phyloP scores from a whole-genome alignment of 2,113 vertebrate species.

The Pteronura brasiliensis region DNA sequence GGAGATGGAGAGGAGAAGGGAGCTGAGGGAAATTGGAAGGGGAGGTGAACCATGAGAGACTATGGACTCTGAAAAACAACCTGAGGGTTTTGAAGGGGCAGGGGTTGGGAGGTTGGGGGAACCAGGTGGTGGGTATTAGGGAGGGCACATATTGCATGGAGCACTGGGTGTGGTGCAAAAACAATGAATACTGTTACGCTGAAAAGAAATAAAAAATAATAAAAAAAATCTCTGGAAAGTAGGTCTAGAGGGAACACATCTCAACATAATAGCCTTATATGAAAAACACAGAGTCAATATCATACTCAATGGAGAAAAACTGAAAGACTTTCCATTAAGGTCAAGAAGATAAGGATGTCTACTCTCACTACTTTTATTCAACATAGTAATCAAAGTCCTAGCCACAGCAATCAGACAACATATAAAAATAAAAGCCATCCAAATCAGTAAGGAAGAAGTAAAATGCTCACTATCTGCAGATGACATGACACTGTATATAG shows the following conservation, averaged over 20 bases:
- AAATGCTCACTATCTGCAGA: neutral
- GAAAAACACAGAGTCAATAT: neutral
- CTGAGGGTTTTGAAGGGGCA: too few species aligned
- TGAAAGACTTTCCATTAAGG: neutral
- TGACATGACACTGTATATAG: neutral
- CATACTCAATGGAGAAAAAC: neutral
- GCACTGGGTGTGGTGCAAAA: too few species aligned
- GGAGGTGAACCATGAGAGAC: too few species aligned
- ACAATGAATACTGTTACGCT: too few species aligned
- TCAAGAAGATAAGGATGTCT: neutral
- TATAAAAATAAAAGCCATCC: neutral
- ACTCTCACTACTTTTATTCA: neutral
- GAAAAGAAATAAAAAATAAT: too few species aligned
- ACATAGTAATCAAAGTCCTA: neutral
- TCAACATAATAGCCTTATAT: neutral
- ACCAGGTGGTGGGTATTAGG: too few species aligned
- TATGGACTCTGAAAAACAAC: too few species aligned
- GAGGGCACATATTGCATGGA: too few species aligned
- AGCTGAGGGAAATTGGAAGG: too few species aligned
- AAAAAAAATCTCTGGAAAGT: neutral
- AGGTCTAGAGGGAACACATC: neutral
- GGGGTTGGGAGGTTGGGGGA: too few species aligned
- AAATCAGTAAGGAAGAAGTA: neutral
- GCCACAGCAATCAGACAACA: neutral
- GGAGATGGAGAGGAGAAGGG: too few species aligned